Base-by-base conservation (phyloP, 2,113 vertebrate genomes). In the Plecotus auritus region DNA sequence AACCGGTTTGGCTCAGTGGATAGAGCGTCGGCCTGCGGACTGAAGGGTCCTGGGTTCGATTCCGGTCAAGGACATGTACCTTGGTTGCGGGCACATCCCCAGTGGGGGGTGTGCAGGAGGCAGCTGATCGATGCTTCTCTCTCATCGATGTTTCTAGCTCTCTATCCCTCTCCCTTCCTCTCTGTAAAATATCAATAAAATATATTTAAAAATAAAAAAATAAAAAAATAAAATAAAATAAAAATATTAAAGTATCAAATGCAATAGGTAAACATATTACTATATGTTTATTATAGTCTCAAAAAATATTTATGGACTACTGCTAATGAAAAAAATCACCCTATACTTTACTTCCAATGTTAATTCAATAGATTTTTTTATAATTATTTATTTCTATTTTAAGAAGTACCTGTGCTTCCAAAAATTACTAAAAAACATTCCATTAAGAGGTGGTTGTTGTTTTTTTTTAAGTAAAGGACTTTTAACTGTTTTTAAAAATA, bases 181-280 rank as follows among this genome's bases (percentile, higher is more conserved):
- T n/a, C n/a, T n/a, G n/a, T n/a, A n/a, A n/a, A n/a, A n/a, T n/a
- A n/a, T n/a, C n/a, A n/a, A n/a, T n/a, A n/a, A n/a, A n/a, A n/a
- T n/a, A n/a, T n/a, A n/a, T n/a, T n/a, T n/a, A n/a, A n/a, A n/a
- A n/a, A n/a, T n/a, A n/a, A n/a, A n/a, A n/a, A n/a, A n/a, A n/a
- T 37, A 7, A 90, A 82, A 81, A 85, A 87, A n/a, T 37, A 93
- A 93, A 82, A 32, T 17, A 4, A n/a, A n/a, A n/a, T n/a, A 47
- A 83, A 94, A 83, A 51, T 69, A 88, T 59, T 91, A 89, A 94
- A 92, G 32, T 80, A 81, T 47, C 56, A 95, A 94, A 67, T 64
- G 4, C 54, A 87, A 93, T 13, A 85, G 26, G 30, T 78, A 86
- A 70, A 51, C 78, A 47, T 56, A 80, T 87, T 91, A 83, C 70